Conservation (phyloP, 2,113 vertebrate genomes). For the Datnioides undecimradiatus region DNA sequence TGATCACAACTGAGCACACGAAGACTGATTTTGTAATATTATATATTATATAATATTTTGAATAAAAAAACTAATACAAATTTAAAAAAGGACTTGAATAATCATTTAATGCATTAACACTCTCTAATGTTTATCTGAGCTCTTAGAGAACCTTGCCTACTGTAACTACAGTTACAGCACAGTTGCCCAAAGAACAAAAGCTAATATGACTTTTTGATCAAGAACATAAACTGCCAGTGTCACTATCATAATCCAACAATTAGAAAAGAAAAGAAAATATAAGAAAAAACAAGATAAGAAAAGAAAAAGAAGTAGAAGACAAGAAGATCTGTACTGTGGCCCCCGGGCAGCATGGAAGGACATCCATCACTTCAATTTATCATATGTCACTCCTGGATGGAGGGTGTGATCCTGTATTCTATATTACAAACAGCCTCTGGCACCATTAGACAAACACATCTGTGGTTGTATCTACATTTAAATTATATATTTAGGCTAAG, state of each 20-base stretch:
- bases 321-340: not conserved
- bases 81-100: too few species aligned
- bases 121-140: too few species aligned
- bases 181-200: not conserved
- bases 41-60: too few species aligned
- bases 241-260: not conserved
- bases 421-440: conserved; percentile 54
- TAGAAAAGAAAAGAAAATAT: not conserved
- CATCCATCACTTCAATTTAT: conserved; percentile 54
- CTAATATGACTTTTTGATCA: too few species aligned
- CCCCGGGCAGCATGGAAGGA: conserved; percentile 26
- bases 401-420: conserved; percentile 44
- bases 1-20: not conserved
- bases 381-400: conserved; percentile 34
- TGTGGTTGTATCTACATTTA: conserved; percentile 32
- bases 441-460: conserved; percentile 38
- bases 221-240: not conserved
- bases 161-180: not conserved
- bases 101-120: not conserved
- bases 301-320: too few species aligned
- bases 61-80: too few species aligned
- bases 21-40: not conserved
- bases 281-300: not conserved
- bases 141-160: not conserved
- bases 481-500: not conserved